Base-by-base conservation (phyloP, 2,888 invertebrate species). In the Incurvaria masculella region DNA sequence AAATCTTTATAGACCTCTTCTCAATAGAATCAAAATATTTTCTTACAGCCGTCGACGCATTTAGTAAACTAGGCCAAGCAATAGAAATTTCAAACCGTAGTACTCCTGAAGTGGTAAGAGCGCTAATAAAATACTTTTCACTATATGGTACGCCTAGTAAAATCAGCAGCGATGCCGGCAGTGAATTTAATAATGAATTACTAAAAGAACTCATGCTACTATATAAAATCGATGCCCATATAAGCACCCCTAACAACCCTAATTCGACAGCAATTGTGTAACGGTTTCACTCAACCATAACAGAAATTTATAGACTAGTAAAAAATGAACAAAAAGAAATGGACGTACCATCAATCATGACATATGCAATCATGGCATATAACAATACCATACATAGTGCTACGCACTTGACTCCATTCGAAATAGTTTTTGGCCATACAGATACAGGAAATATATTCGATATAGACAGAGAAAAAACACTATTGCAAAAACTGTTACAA, bases 311-410 rank as follows among this genome's bases (percentile, higher is more conserved):
- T 42, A 39, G 40, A 39, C 11, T 49, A 44, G 5, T 42, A 38
- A 39, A 52, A 46, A 10, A 39, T 42, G 14, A 49, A 43, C 33
- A 45, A 45, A 2, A 45, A 45, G 6, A 43, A n/a, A 11, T 42
- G 40, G 21, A 44, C 44, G 46, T 46, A 48, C n/a, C 51, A 48
- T 18, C 43, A 48, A 20, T 44, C 45, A 21, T 44, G 46, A 11
- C 44, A 45, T 18, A 43, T 10, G 8, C 26, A 17, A 5, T 45
- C 45, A 21, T 45, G 19, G 40, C 48, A 44, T 48, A 40, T 40
- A 40, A 40, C 18, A 17, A 40, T 40, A 40, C 40, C 8, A 40
- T 40, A 4, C 40, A 40, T 40, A 8, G 6, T 6, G 40, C 18
- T 17, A 41, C 41, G 17, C 11, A n/a, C 6, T 5, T 14, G 16